phyloP scores from a whole-genome alignment of 2,113 vertebrate species.

The Crotalus tigris region DNA sequence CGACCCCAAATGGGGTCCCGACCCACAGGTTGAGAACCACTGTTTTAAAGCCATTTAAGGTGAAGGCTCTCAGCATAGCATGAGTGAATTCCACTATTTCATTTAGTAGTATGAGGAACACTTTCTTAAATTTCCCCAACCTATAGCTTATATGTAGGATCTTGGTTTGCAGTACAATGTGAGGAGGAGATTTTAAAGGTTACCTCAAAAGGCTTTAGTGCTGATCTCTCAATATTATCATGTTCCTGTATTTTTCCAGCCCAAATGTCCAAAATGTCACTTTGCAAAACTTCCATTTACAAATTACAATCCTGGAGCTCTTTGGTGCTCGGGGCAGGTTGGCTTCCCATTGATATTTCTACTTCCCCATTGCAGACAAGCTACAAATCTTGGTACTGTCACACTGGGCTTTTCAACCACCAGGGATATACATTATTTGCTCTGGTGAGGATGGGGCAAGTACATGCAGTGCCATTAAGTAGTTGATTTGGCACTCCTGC shows the following conservation, averaged over 20 bases:
- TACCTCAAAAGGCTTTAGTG: not conserved
- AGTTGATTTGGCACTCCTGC: not conserved
- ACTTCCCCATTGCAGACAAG: not conserved
- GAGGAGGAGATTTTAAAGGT: not conserved
- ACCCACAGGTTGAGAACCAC: too few species aligned
- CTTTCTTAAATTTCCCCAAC: not conserved
- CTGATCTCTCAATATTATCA: not conserved
- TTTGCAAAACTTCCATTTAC: not conserved
- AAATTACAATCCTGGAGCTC: not conserved
- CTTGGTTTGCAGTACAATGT: not conserved
- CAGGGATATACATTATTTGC: not conserved
- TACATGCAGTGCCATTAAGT: not conserved
- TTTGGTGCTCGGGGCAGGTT: not conserved
- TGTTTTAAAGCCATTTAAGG: not conserved
- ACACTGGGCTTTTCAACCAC: not conserved
- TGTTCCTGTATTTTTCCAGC: not conserved
- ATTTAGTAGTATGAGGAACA: not conserved
- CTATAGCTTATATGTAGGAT: not conserved
- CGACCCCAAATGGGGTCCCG: too few species aligned
- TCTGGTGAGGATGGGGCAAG: not conserved
- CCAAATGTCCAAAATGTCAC: not conserved
- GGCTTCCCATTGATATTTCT: not conserved
- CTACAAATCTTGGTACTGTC: not conserved
- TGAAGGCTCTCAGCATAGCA: not conserved
- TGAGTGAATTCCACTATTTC: not conserved